Conservation (phyloP, 2,797 vertebrate species). For the Poeciliopsis paucimaculata region DNA sequence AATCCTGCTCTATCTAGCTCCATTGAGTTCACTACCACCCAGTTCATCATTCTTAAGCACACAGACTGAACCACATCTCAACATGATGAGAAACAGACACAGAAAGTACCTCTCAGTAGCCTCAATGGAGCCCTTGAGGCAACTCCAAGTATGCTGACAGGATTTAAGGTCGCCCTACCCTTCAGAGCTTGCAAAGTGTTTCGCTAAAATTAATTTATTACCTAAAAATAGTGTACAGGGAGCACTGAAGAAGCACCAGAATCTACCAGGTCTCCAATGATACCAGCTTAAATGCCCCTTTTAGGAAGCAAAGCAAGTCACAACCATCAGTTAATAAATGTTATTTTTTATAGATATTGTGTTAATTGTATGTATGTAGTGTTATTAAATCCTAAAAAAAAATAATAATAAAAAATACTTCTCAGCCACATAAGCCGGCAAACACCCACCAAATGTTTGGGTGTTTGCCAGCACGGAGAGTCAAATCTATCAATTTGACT, state of each 20-base stretch:
- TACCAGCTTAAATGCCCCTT: background rate
- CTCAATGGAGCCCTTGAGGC: background rate
- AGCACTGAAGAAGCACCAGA: background rate
- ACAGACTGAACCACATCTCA: background rate
- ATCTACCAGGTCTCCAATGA: background rate
- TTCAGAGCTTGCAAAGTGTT: constrained; percentile 3
- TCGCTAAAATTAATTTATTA: background rate
- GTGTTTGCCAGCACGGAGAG: too few species aligned
- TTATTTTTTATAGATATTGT: background rate
- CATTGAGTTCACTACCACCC: background rate
- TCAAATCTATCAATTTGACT: constrained; percentile 15
- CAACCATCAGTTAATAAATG: background rate
- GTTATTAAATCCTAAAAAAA: background rate
- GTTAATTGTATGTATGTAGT: background rate
- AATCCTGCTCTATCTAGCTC: background rate
- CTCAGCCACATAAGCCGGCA: background rate
- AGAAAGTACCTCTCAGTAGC: background rate
- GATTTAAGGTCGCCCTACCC: background rate
- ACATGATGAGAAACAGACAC: background rate
- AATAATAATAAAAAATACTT: too few species aligned
- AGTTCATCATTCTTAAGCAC: background rate
- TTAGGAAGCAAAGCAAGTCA: background rate
- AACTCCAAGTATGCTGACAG: background rate
- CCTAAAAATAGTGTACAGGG: background rate
- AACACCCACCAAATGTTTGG: background rate